Evolutionary conservation across 2,113 vertebrate species (phyloP).

Genomic region (Pangasianodon hypophthalmus): DNA sequence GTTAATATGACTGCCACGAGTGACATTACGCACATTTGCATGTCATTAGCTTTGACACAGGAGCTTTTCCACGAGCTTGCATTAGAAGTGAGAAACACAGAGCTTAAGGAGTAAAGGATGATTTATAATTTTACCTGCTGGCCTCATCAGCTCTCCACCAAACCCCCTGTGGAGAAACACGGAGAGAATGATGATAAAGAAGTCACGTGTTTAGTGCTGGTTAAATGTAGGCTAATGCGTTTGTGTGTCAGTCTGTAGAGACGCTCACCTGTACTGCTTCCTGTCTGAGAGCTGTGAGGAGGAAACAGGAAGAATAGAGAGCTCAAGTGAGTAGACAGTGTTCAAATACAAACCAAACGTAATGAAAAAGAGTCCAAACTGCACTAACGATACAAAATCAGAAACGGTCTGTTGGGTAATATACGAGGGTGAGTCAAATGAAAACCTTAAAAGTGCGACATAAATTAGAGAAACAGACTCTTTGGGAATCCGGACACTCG

Average conservation of each 20-base stretch:
- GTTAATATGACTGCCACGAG: no score
- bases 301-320: background rate
- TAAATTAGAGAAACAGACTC: no score
- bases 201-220: background rate
- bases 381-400: background rate
- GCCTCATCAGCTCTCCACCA: constrained; percentile 91
- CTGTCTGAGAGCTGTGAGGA: constrained; percentile 78
- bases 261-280: constrained; percentile 87
- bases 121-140: constrained; percentile 77
- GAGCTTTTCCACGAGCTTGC: background rate
- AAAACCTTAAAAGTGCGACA: no score
- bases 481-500: no score
- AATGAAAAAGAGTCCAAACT: background rate
- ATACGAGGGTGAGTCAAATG: no score
- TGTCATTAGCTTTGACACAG: background rate
- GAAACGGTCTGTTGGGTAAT: background rate
- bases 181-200: background rate
- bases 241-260: background rate
- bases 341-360: background rate
- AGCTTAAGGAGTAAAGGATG: background rate
- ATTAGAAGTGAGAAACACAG: background rate
- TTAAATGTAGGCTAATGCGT: no score
- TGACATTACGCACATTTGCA: background rate
- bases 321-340: background rate
- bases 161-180: constrained; percentile 79